Evolutionary conservation across 2,113 vertebrate species (phyloP).

Genomic region (Marcusenius ussheri): DNA sequence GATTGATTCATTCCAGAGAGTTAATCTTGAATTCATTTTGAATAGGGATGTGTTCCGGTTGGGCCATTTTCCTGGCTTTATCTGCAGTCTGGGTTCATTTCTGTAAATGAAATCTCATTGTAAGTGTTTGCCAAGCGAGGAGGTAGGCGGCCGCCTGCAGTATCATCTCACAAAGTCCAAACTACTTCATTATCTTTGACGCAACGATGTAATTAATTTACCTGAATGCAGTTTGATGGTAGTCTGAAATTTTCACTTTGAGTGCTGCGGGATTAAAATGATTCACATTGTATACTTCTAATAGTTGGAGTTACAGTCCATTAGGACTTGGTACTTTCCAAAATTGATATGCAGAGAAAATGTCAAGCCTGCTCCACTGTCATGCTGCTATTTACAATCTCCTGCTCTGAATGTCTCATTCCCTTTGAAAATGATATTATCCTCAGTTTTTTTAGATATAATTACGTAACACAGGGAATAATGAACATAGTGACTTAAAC

Average conservation of each 20-base stretch:
- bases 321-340: neutral
- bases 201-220: constrained; percentile 6
- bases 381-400: neutral
- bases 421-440: neutral
- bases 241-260: neutral
- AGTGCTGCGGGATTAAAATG: neutral
- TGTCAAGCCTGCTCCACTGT: neutral
- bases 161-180: neutral
- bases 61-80: neutral
- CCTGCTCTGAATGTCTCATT: neutral
- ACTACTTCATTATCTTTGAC: constrained; percentile 14
- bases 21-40: neutral
- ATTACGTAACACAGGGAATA: neutral
- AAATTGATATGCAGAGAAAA: constrained; percentile 14
- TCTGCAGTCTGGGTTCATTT: neutral
- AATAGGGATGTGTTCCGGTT: neutral
- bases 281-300: neutral
- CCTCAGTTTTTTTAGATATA: neutral
- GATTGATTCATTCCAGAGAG: constrained; percentile 1
- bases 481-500: neutral
- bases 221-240: neutral
- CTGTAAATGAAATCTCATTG: neutral
- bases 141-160: neutral
- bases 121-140: neutral
- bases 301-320: neutral